phyloP scores from a whole-genome alignment of 2,113 vertebrate species.

The Colossoma macropomum region DNA sequence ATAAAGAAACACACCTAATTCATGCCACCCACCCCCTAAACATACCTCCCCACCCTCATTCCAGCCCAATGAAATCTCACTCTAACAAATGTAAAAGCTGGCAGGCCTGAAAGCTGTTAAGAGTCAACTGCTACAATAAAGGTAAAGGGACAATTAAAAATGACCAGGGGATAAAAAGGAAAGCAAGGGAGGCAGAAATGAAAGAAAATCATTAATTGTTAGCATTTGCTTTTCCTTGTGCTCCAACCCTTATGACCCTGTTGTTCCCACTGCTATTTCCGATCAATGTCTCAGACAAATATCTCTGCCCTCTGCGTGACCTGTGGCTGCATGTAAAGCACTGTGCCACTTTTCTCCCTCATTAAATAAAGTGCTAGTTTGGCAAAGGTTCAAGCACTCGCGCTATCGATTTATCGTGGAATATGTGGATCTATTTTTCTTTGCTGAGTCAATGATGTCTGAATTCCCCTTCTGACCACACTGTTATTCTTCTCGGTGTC shows the following conservation, averaged over 20 bases:
- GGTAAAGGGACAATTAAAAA: neutral
- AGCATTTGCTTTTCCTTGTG: constrained; percentile 65
- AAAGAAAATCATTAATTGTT: constrained; percentile 27
- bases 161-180: neutral
- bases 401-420: neutral
- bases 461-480: constrained; percentile 3
- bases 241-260: constrained; percentile 63
- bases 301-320: constrained; percentile 61
- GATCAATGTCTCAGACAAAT: constrained; percentile 73
- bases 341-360: neutral
- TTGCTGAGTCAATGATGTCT: neutral
- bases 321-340: constrained; percentile 21
- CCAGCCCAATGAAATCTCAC: too few species aligned
- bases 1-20: too few species aligned
- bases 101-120: too few species aligned
- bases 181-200: neutral
- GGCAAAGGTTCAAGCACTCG: neutral
- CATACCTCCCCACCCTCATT: too few species aligned
- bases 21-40: too few species aligned
- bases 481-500: neutral
- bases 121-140: too few species aligned
- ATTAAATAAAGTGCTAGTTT: constrained; percentile 12
- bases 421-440: neutral
- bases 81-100: too few species aligned
- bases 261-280: constrained; percentile 55